Percentiles rank a stretch among this genome's conserved stretches.
Conservation (phyloP, 2,797 vertebrate genomes). For the Coranthus polyacanthus region DNA sequence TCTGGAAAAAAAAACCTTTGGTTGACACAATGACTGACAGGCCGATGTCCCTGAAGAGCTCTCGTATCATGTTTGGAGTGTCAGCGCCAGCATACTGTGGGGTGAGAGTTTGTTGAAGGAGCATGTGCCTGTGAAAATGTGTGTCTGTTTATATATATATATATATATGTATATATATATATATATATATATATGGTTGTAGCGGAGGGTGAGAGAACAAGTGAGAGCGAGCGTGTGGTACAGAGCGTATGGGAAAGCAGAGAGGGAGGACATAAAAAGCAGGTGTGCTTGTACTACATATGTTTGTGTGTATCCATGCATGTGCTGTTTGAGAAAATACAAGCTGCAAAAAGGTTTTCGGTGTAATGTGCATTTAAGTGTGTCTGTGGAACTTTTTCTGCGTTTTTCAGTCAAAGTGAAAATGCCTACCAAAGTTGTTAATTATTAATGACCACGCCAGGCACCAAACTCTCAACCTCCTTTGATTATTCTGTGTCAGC, state of each 20-base stretch:
- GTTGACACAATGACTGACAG: conserved; percentile 72
- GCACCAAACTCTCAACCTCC: conserved; percentile 31
- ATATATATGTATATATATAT: no score
- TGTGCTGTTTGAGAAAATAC: conserved; percentile 31
- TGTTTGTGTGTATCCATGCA: conserved; percentile 63
- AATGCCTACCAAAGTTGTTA: conserved; percentile 38
- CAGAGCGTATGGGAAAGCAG: conserved; percentile 14
- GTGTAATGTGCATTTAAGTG: conserved; percentile 67
- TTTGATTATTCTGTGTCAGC: conserved; percentile 48
- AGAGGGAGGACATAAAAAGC: conserved; percentile 18
- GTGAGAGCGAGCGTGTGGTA: conserved; percentile 15
- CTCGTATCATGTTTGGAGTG: conserved; percentile 69
- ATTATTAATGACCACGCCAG: conserved; percentile 64
- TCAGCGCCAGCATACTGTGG: conserved; percentile 41
- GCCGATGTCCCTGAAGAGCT: conserved; percentile 68
- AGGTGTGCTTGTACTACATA: conserved; percentile 46
- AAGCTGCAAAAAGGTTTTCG: conserved; percentile 62
- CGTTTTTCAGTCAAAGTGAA: conserved; percentile 33
- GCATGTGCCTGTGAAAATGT: conserved; percentile 21
- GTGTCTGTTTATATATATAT: conserved; percentile 23
- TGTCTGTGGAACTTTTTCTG: conserved; percentile 19
- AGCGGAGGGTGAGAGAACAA: conserved; percentile 18
- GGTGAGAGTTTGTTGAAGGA: conserved; percentile 63
- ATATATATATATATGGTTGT: conserved; percentile 8
- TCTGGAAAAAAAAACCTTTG: conserved; percentile 34